Conservation (phyloP, 1,140 invertebrate species). For the Cataglyphis hispanica region DNA sequence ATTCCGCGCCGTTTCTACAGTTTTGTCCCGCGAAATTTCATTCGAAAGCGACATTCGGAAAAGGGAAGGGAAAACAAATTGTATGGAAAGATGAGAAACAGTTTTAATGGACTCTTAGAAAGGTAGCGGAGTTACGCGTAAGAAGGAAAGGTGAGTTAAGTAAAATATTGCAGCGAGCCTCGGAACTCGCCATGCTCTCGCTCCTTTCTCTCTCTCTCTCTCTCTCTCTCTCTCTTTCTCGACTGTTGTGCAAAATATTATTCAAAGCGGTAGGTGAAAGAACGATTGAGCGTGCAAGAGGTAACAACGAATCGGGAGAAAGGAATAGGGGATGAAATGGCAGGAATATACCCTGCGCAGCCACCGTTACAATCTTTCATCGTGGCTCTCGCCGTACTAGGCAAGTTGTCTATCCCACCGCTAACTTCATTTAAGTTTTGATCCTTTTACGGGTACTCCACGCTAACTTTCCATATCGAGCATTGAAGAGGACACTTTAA, state of each 20-base stretch:
- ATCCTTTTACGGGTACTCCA: slow-evolving; percentile 76
- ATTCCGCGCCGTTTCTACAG: slow-evolving; percentile 53
- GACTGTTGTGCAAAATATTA: slow-evolving; percentile 74
- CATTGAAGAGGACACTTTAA: slow-evolving; percentile 71
- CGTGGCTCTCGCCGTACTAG: slow-evolving; percentile 14
- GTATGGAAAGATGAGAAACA: slow-evolving; percentile 74
- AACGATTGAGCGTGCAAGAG: slow-evolving; percentile 28
- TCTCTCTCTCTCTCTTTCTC: slow-evolving; percentile 10
- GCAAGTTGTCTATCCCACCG: slow-evolving; percentile 68
- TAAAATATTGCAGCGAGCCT: slow-evolving; percentile 33
- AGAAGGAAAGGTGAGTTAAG: slow-evolving; percentile 46
- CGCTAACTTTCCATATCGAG: slow-evolving; percentile 79
- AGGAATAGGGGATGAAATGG: slow-evolving; percentile 38
- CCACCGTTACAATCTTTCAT: background rate
- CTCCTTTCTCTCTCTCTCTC: slow-evolving; percentile 10
- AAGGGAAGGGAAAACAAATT: slow-evolving; percentile 71
- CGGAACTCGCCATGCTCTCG: background rate
- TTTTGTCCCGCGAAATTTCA: slow-evolving; percentile 42
- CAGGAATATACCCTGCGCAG: slow-evolving; percentile 27
- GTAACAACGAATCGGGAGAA: slow-evolving; percentile 47
- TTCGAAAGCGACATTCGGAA: slow-evolving; percentile 48
- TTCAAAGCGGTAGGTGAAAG: slow-evolving; percentile 62
- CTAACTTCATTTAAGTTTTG: slow-evolving; percentile 81
- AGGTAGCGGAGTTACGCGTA: slow-evolving; percentile 59
- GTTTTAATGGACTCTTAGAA: slow-evolving; percentile 70